Evolutionary conservation across 2,888 invertebrate genomes (phyloP).

Genomic region (Steromphala cineraria): DNA sequence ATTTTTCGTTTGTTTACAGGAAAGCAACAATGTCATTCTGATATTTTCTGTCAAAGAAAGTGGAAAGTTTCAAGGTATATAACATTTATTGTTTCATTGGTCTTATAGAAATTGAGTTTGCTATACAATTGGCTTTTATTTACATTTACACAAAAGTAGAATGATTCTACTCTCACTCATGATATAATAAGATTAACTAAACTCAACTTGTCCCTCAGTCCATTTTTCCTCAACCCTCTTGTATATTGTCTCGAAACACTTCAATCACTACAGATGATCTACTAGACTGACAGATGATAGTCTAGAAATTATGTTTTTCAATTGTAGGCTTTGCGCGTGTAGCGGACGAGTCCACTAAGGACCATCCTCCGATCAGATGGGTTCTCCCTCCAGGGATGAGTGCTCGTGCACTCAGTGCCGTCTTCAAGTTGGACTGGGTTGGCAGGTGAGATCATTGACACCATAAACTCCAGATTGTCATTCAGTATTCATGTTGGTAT

Average conservation of each 20-base stretch:
- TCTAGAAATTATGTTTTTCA: background rate
- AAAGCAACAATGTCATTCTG: constrained; percentile 93
- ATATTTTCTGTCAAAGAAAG: constrained; percentile 99
- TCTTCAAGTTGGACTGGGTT: constrained; percentile 98
- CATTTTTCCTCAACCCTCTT: no score
- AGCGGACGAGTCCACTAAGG: constrained; percentile 90
- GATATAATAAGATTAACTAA: no score
- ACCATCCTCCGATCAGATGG: constrained; percentile 89
- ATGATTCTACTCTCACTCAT: no score
- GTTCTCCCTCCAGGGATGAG: constrained; percentile 93
- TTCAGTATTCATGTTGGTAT: no score
- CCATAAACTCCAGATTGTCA: no score
- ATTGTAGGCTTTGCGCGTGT: constrained; percentile 90
- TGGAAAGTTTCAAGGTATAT: constrained; percentile 83
- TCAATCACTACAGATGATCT: no score
- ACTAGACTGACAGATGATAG: no score
- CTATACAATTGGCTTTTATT: no score
- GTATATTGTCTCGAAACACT: no score
- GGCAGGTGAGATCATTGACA: constrained; percentile 79
- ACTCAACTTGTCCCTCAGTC: no score
- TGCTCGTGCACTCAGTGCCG: constrained; percentile 94
- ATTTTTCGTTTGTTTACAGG: constrained; percentile 73
- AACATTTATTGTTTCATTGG: background rate
- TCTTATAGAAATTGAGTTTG: background rate
- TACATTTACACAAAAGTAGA: no score